Conservation (phyloP, 2,113 vertebrate genomes). For the Scomber japonicus region DNA sequence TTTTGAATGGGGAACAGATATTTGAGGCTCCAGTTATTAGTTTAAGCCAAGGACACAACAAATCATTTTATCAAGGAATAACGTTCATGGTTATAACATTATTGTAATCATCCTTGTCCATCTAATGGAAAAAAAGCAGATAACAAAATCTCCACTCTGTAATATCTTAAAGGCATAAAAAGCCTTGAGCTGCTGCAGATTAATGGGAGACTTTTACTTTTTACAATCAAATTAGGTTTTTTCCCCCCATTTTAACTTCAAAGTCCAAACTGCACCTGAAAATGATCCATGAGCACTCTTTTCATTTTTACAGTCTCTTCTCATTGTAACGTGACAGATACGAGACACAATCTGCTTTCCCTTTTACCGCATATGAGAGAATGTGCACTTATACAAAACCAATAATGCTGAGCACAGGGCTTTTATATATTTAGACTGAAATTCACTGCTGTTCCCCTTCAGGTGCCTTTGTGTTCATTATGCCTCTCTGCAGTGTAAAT, state of each 20-base stretch:
- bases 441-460: conserved; percentile 44
- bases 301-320: background rate
- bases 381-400: conserved; percentile 39
- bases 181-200: background rate
- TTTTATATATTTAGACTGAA: conserved; percentile 47
- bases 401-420: conserved; percentile 51
- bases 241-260: conserved; percentile 13
- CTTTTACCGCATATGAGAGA: background rate
- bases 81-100: background rate
- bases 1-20: background rate
- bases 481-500: conserved; percentile 40
- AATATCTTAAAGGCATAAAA: conserved; percentile 6
- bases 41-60: background rate
- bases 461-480: conserved; percentile 53
- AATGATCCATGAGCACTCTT: background rate
- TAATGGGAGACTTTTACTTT: conserved; percentile 6
- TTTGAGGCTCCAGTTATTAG: background rate
- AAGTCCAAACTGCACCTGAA: background rate
- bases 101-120: background rate
- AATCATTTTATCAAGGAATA: background rate
- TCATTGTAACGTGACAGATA: conserved; percentile 10
- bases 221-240: background rate
- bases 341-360: conserved; percentile 11
- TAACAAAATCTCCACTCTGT: background rate
- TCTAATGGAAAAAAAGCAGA: background rate